Conservation (phyloP, 2,113 vertebrate genomes). For the Nannospalax galili region DNA sequence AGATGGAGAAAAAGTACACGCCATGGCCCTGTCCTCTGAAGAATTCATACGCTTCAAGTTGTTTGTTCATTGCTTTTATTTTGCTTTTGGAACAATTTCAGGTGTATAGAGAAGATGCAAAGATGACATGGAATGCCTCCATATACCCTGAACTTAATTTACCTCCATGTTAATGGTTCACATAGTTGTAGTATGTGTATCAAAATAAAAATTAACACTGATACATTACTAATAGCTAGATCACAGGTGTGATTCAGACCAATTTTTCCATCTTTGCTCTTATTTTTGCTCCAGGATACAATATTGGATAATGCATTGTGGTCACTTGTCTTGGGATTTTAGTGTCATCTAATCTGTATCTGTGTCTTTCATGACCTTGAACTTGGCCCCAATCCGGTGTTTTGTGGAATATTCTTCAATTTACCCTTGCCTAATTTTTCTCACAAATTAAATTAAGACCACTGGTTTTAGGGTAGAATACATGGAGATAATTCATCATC, state of each 20-base stretch:
- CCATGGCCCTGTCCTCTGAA: not conserved
- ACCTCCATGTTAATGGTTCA: not conserved
- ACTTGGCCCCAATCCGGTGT: not conserved
- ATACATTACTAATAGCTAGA: not conserved
- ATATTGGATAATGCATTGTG: too few relatives aligned
- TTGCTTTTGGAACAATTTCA: not conserved
- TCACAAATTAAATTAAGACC: not conserved
- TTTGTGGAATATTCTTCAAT: not conserved
- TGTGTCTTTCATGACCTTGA: conserved; percentile 8
- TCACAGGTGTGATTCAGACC: not conserved
- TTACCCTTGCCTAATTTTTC: not conserved
- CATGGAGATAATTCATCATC: not conserved
- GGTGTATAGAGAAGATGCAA: not conserved
- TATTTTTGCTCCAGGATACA: not conserved
- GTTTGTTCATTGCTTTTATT: not conserved
- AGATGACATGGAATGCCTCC: not conserved
- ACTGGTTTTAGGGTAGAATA: not conserved
- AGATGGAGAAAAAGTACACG: not conserved
- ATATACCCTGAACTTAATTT: not conserved
- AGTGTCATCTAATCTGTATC: not conserved
- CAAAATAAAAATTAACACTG: not conserved
- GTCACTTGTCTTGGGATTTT: not conserved
- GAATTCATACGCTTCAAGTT: not conserved
- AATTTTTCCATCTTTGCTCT: not conserved
- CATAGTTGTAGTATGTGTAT: not conserved